phyloP scores from a whole-genome alignment of 2,113 vertebrate genomes.

The Xyrauchen texanus region DNA sequence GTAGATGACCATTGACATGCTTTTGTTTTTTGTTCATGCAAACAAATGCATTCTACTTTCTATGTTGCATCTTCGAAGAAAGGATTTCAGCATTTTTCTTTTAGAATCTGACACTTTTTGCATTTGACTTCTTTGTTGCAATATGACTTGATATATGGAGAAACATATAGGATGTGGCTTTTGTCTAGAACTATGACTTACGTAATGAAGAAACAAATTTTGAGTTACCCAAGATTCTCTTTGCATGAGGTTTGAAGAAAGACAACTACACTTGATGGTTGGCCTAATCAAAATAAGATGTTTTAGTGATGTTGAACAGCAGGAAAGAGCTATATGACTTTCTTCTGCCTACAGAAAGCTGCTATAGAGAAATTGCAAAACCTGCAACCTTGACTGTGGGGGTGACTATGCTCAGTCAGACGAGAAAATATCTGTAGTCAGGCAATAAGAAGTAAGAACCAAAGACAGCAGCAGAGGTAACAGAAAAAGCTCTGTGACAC shows the following conservation, averaged over 20 bases:
- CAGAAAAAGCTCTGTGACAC: not conserved
- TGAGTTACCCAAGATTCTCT: not conserved
- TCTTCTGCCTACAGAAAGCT: constrained; percentile 3
- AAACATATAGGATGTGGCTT: not conserved
- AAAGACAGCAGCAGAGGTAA: not conserved
- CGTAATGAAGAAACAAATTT: not conserved
- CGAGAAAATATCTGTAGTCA: constrained; percentile 7
- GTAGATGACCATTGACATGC: not conserved
- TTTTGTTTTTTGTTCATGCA: not conserved
- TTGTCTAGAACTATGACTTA: not conserved
- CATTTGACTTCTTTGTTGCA: not conserved
- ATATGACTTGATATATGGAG: not conserved
- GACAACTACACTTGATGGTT: not conserved
- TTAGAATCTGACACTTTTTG: not conserved
- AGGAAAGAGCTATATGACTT: not conserved
- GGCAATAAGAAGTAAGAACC: not conserved
- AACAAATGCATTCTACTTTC: not conserved
- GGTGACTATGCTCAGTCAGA: not conserved
- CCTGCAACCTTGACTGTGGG: not conserved
- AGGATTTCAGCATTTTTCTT: not conserved
- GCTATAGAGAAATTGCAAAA: not conserved
- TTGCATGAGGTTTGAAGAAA: not conserved
- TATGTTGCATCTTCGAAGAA: not conserved
- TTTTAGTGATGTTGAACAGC: not conserved
- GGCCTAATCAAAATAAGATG: not conserved